phyloP scores from a whole-genome alignment of 2,888 invertebrate species.

The Synanthedon myopaeformis region DNA sequence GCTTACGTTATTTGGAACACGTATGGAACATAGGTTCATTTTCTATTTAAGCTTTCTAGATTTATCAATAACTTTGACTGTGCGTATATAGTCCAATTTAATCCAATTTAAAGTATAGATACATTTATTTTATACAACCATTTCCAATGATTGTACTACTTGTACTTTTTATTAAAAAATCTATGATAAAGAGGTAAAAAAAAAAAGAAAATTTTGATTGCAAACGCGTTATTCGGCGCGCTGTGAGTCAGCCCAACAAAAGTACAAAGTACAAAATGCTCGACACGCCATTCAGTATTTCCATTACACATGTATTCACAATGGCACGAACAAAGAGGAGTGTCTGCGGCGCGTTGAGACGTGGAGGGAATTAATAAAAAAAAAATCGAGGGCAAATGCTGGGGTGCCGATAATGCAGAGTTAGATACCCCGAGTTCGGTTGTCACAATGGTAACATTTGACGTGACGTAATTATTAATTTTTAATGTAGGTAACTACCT shows the following conservation, averaged over 20 bases:
- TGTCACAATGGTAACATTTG: constrained; percentile 47
- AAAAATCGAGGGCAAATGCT: constrained; percentile 37
- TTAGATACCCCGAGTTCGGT: constrained; percentile 31
- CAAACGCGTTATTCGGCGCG: constrained; percentile 9
- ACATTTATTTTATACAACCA: no score
- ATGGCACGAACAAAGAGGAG: constrained; percentile 53
- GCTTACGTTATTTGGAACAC: no score
- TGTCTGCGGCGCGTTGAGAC: constrained; percentile 22
- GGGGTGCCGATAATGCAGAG: constrained; percentile 44
- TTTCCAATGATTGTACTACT: no score
- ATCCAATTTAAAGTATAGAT: no score
- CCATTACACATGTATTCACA: constrained; percentile 51
- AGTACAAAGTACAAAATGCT: constrained; percentile 29
- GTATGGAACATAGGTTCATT: no score
- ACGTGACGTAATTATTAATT: constrained; percentile 28
- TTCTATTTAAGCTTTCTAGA: no score
- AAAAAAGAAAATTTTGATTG: no score
- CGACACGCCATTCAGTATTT: constrained; percentile 29
- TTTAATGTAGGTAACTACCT: neutral
- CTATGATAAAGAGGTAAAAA: no score
- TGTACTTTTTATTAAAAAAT: no score
- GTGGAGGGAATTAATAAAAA: constrained; percentile 59
- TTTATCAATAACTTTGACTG: no score
- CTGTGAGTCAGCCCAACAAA: constrained; percentile 24
- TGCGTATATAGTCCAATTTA: no score